These are phyloP conservation scores for Matsumyia berberina DNA, from an alignment of 2,888 invertebrate genomes.

Conservation along the genomic window DNA sequence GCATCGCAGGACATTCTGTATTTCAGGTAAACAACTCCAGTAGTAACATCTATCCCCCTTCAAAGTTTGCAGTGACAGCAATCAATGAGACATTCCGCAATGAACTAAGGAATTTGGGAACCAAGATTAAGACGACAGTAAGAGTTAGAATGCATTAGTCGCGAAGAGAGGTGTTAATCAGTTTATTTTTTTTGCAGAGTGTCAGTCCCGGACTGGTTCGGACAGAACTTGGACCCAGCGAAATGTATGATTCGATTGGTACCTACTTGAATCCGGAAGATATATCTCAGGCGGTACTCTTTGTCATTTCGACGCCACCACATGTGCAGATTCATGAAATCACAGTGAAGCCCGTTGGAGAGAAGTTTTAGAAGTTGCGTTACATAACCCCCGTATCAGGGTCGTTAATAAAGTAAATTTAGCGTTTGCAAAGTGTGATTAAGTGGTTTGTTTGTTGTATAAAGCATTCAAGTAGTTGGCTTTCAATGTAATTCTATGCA, in stretches of 20 bases:
- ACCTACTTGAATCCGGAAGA: conserved; percentile 77
- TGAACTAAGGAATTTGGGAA: conserved; percentile 81
- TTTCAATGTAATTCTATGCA: no score
- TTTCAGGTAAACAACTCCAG: conserved; percentile 77
- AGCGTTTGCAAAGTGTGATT: no score
- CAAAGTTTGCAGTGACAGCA: conserved; percentile 82
- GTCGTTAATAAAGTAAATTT: no score
- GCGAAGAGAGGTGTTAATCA: conserved; percentile 61
- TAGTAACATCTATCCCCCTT: conserved; percentile 81
- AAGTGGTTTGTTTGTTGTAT: no score
- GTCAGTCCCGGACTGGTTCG: conserved; percentile 80
- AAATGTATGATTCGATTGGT: conserved; percentile 41
- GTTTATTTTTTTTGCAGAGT: conserved; percentile 49
- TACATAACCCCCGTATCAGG: no score
- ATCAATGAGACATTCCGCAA: conserved; percentile 82
- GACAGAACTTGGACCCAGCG: conserved; percentile 79
- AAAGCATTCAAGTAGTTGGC: no score
- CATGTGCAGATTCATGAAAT: conserved; percentile 63
- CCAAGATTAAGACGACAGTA: conserved; percentile 78
- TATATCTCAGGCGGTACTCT: conserved; percentile 79
- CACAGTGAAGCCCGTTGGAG: conserved; percentile 33
- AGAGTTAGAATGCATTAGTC: no score
- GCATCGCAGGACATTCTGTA: conserved; percentile 81
- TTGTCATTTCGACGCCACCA: conserved; percentile 77
- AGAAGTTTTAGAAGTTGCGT: conserved; percentile 1